phyloP scores from a whole-genome alignment of 2,113 vertebrate genomes.

The Andinoacara biseriatus region DNA sequence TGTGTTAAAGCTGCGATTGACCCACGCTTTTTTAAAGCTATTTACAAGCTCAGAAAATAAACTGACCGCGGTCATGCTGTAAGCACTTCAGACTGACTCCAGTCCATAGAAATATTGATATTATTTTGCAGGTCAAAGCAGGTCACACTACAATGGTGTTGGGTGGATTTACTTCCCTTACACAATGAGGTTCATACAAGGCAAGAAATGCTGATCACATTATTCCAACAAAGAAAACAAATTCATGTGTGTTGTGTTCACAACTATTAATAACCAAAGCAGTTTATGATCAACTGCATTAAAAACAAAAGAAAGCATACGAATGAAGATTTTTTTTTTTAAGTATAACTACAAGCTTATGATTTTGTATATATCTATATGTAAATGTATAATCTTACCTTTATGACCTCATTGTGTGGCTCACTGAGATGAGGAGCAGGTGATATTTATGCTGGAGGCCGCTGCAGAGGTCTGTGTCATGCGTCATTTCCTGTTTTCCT shows the following conservation, averaged over 20 bases:
- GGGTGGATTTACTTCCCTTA: too few relatives aligned
- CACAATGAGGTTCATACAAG: too few relatives aligned
- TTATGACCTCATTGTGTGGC: too few relatives aligned
- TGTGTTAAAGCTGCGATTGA: constrained; percentile 24
- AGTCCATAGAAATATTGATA: not conserved
- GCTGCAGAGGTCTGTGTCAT: too few relatives aligned
- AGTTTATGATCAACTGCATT: too few relatives aligned
- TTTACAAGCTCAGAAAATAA: constrained; percentile 19
- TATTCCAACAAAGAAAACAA: not conserved
- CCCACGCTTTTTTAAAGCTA: constrained; percentile 6
- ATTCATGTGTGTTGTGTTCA: not conserved
- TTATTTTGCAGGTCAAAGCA: not conserved
- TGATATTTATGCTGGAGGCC: too few relatives aligned
- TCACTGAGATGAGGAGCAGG: too few relatives aligned
- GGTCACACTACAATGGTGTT: not conserved
- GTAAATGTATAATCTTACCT: too few relatives aligned
- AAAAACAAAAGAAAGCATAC: too few relatives aligned
- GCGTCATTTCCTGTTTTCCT: not conserved
- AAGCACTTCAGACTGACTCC: not conserved
- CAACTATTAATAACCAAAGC: not conserved
- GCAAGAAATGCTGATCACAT: not conserved
- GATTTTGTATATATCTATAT: too few relatives aligned
- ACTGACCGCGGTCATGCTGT: not conserved
- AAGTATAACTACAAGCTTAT: too few relatives aligned
- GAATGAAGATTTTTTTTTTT: too few relatives aligned